Evolutionary conservation across 2,888 invertebrate species (phyloP).

Genomic region (Euclidia mi): DNA sequence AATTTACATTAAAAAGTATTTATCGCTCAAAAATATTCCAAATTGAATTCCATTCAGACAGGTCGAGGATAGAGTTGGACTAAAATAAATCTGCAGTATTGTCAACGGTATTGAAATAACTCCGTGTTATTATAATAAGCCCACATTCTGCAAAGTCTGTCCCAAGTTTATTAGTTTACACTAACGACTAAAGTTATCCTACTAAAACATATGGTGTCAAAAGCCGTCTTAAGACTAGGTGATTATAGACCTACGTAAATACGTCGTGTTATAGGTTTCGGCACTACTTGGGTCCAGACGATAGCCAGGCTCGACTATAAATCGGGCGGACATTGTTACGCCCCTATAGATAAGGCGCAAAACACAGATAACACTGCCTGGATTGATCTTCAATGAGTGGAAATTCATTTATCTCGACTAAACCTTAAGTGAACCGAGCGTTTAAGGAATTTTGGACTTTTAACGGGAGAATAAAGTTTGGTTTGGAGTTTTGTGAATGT

Average conservation of each 20-base stretch:
- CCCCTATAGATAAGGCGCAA: slow-evolving; percentile 79
- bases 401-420: slow-evolving; percentile 87
- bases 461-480: slow-evolving; percentile 22
- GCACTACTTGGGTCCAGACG: slow-evolving; percentile 21
- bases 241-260: slow-evolving; percentile 16
- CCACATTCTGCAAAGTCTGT: no score
- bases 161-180: not conserved
- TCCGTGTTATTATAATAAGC: no score
- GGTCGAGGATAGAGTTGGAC: no score
- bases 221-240: slow-evolving; percentile 6
- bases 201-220: not conserved
- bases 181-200: not conserved
- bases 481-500: slow-evolving; percentile 37
- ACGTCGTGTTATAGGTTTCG: slow-evolving; percentile 8
- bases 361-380: slow-evolving; percentile 83
- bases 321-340: slow-evolving; percentile 73
- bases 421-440: slow-evolving; percentile 52
- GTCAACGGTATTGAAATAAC: no score
- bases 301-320: slow-evolving; percentile 63
- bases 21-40: no score
- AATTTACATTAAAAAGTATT: no score
- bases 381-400: slow-evolving; percentile 88
- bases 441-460: slow-evolving; percentile 49
- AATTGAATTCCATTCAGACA: no score
- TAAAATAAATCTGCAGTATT: no score